These are phyloP conservation scores for Eclectus roratus DNA, from an alignment of 2,113 vertebrate species.

Conservation along the genomic window DNA sequence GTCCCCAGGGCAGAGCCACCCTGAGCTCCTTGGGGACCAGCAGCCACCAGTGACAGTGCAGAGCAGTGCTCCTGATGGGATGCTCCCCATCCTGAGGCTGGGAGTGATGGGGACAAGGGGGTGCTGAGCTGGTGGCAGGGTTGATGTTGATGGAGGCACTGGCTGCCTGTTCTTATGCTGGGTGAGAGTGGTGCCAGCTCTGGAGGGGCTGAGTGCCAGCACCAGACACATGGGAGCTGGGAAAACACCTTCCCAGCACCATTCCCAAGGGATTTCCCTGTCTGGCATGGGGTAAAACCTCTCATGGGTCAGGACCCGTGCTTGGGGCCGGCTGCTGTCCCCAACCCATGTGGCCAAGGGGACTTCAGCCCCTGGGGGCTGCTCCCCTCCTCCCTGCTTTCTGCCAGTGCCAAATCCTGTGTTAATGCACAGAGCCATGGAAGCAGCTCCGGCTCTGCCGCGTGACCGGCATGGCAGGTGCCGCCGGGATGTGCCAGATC, in stretches of 20 bases:
- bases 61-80: fast-evolving
- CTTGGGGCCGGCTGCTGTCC: not conserved
- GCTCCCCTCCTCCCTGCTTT: not conserved
- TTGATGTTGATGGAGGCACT: not conserved
- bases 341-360: not conserved
- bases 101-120: not conserved
- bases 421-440: not conserved
- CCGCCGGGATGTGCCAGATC: not conserved
- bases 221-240: not conserved
- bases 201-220: not conserved
- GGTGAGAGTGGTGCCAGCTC: not conserved
- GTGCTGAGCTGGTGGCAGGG: not conserved
- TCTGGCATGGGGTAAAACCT: not conserved
- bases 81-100: fast-evolving
- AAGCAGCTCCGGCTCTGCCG: fast-evolving
- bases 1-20: not conserved
- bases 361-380: not conserved
- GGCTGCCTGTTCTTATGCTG: not conserved
- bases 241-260: not conserved
- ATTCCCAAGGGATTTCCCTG: fast-evolving
- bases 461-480: not conserved
- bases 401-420: fast-evolving
- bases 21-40: not conserved
- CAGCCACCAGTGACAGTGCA: not conserved
- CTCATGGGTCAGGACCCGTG: not conserved